phyloP scores from a whole-genome alignment of 2,888 invertebrate genomes.

The Drosophila merina region DNA sequence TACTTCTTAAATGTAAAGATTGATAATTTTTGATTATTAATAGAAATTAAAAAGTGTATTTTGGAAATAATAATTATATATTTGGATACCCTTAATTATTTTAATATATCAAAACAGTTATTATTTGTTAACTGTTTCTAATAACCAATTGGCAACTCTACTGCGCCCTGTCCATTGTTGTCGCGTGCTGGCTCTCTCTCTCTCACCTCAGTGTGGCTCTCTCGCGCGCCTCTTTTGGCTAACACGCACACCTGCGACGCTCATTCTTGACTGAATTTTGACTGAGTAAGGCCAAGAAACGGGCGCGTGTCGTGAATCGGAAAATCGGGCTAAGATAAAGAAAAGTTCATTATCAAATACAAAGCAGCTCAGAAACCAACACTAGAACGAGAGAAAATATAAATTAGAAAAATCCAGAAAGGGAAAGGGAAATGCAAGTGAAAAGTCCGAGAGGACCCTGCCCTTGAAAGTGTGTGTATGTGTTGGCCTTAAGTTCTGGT shows the following conservation, averaged over 20 bases:
- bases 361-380: constrained; percentile 14
- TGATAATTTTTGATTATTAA: not conserved
- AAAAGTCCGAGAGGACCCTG: constrained; percentile 61
- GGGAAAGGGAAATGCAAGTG: constrained; percentile 34
- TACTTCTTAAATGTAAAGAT: not conserved
- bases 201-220: not conserved
- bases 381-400: constrained; percentile 6
- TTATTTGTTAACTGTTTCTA: not conserved
- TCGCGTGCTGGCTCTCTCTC: too few relatives aligned
- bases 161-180: constrained; percentile 23
- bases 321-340: constrained; percentile 46
- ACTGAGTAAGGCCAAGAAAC: constrained; percentile 62
- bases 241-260: constrained; percentile 50
- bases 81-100: not conserved
- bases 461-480: constrained; percentile 66
- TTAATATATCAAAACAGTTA: too few relatives aligned
- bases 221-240: constrained; percentile 67
- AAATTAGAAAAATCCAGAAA: not conserved
- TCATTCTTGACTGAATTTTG: constrained; percentile 63
- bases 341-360: constrained; percentile 65
- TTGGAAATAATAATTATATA: not conserved
- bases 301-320: constrained; percentile 58
- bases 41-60: too few relatives aligned
- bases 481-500: constrained; percentile 30
- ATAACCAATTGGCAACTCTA: constrained; percentile 31